A percentile compares a stretch with the other conserved stretches of the same genome.
These are phyloP conservation scores for Hybognathus amarus DNA, from an alignment of 2,797 vertebrate genomes.

Conservation along the genomic window DNA sequence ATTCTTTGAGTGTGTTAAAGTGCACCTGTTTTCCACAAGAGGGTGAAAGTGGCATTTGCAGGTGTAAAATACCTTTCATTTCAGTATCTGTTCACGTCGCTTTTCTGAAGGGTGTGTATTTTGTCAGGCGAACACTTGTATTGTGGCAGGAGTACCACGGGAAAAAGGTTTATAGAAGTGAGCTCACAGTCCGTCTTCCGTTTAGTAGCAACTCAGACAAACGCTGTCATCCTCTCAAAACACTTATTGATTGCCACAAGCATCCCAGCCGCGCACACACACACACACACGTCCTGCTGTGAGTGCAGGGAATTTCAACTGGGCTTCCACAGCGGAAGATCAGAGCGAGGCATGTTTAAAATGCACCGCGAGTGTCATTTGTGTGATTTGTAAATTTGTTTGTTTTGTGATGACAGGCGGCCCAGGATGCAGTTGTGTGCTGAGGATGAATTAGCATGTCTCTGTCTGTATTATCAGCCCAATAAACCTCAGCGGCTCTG, in stretches of 20 bases:
- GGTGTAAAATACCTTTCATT: not conserved
- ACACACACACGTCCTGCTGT: constrained; percentile 47
- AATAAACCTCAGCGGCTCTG: constrained; percentile 15
- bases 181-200: constrained; percentile 50
- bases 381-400: constrained; percentile 54
- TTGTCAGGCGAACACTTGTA: not conserved
- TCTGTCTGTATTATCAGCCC: constrained; percentile 34
- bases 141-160: not conserved
- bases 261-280: constrained; percentile 64
- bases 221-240: constrained; percentile 80
- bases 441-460: constrained; percentile 50
- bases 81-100: not conserved
- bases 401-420: constrained; percentile 49
- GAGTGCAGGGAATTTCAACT: constrained; percentile 30
- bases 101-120: not conserved
- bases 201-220: constrained; percentile 79
- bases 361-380: constrained; percentile 44
- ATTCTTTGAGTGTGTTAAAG: not conserved
- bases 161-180: constrained; percentile 1
- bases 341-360: constrained; percentile 46
- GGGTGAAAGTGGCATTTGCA: not conserved
- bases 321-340: constrained; percentile 21
- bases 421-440: constrained; percentile 33
- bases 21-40: not conserved
- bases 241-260: constrained; percentile 78